phyloP scores from a whole-genome alignment of 2,797 vertebrate species.

The Neosilurus mollespiculum region DNA sequence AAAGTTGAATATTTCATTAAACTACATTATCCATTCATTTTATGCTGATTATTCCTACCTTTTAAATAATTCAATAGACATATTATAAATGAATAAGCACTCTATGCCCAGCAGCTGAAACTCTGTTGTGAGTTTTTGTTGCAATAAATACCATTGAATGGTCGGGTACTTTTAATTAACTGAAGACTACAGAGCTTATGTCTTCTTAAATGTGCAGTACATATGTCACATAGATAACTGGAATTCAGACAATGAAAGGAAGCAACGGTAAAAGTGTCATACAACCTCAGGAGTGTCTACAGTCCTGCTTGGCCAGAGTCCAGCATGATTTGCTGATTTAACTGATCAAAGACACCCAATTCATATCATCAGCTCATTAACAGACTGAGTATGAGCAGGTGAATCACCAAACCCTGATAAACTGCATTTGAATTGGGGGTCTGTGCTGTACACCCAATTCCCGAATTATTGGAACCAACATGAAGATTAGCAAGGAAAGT shows the following conservation, averaged over 20 bases:
- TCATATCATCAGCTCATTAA: background rate
- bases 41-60: background rate
- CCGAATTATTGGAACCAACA: background rate
- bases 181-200: background rate
- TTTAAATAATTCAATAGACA: background rate
- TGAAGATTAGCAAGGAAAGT: background rate
- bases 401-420: background rate
- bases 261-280: background rate
- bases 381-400: background rate
- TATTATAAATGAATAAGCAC: background rate
- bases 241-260: background rate
- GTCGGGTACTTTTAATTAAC: background rate
- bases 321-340: background rate
- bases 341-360: conserved; percentile 6
- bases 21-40: background rate
- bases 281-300: background rate
- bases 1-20: background rate
- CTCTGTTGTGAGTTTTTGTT: background rate
- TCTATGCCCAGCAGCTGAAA: background rate
- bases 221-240: background rate
- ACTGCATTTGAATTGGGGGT: background rate
- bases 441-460: background rate
- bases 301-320: background rate
- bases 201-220: background rate
- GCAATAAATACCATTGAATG: background rate